phyloP scores from a whole-genome alignment of 2,113 vertebrate species.

The Plecturocebus donacophilus region DNA sequence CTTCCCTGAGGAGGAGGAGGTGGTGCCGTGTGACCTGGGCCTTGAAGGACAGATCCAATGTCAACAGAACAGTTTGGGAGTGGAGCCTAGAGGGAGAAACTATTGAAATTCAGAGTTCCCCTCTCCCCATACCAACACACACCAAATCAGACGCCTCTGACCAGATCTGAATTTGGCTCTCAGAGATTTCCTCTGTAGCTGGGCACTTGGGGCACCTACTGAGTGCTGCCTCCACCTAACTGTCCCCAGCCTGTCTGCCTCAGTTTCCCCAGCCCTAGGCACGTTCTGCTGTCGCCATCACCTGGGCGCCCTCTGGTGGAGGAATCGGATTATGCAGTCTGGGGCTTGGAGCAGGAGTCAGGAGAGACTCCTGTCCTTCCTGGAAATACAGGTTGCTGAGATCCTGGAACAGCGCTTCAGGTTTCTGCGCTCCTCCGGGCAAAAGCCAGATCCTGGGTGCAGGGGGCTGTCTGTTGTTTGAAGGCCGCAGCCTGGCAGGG shows the following conservation, averaged over 20 bases:
- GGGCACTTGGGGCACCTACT: neutral
- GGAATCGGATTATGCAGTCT: rapidly evolving
- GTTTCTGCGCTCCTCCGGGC: rapidly evolving
- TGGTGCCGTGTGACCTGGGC: neutral
- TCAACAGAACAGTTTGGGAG: neutral
- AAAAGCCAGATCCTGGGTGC: rapidly evolving
- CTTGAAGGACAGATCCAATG: neutral
- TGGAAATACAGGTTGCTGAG: rapidly evolving
- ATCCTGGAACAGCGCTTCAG: neutral
- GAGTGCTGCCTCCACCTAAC: neutral
- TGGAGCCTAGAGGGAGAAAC: neutral
- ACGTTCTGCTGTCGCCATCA: neutral
- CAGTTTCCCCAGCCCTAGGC: neutral
- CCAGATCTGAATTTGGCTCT: neutral
- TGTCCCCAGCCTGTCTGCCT: neutral
- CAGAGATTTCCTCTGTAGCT: rapidly evolving
- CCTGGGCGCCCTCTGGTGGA: slow-evolving; percentile 27
- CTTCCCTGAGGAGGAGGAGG: neutral
- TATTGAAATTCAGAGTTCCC: neutral
- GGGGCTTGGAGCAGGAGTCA: neutral
- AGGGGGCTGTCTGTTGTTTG: rapidly evolving
- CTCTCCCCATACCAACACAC: neutral
- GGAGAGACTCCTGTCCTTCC: neutral
- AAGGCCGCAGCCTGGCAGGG: neutral
- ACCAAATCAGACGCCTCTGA: neutral